These are phyloP conservation scores for Zaprionus lineosus DNA, from an alignment of 2,888 invertebrate species.

Conservation along the genomic window DNA sequence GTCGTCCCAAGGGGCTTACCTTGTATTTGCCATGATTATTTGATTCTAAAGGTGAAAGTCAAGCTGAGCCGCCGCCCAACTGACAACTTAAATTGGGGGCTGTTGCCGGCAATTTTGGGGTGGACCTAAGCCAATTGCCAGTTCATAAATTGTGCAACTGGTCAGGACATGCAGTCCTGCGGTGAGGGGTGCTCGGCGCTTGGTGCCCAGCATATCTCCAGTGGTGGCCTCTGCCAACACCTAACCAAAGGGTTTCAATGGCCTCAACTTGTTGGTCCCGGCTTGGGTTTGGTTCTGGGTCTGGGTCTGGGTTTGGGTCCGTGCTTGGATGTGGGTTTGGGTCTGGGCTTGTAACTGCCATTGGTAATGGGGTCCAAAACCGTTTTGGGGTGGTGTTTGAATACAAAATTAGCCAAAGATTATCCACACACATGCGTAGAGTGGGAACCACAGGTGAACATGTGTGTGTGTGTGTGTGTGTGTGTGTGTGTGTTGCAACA, in stretches of 20 bases:
- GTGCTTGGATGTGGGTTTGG: neutral
- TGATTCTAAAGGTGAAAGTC: too few relatives aligned
- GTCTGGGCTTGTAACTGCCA: neutral
- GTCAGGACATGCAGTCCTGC: slow-evolving; percentile 34
- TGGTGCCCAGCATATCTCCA: slow-evolving; percentile 7
- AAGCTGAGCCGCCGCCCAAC: too few relatives aligned
- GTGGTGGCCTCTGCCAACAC: slow-evolving; percentile 50
- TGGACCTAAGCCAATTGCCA: slow-evolving; percentile 38
- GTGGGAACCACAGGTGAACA: neutral
- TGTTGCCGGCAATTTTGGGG: slow-evolving; percentile 27
- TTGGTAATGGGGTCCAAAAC: too few relatives aligned
- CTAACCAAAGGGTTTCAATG: slow-evolving; percentile 41
- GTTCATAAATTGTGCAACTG: slow-evolving; percentile 56
- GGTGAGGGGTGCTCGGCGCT: neutral
- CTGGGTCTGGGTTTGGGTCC: slow-evolving; percentile 4
- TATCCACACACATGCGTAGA: slow-evolving; percentile 40
- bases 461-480: neutral
- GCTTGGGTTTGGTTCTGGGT: neutral
- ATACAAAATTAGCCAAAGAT: slow-evolving; percentile 63
- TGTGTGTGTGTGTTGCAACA: neutral
- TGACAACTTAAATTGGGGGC: too few relatives aligned
- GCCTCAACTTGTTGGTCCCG: slow-evolving; percentile 12
- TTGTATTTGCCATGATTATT: too few relatives aligned
- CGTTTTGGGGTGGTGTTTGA: slow-evolving; percentile 23
- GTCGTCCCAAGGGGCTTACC: too few relatives aligned